Base-by-base conservation (phyloP, 2,797 vertebrate species). In the Microhierax caerulescens region DNA sequence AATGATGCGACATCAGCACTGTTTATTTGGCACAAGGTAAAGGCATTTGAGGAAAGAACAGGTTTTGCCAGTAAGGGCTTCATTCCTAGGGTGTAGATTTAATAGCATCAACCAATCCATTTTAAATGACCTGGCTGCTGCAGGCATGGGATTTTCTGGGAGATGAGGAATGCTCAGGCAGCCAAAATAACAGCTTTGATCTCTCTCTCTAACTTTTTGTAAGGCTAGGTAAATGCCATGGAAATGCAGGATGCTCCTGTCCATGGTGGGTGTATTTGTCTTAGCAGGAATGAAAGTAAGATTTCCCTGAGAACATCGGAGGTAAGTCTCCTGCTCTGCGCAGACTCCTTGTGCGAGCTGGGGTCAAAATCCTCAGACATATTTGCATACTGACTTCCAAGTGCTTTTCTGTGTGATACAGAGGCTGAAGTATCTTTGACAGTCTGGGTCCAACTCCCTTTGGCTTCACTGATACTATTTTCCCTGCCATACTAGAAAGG, bases 41-140 rank as follows among this genome's bases (percentile, higher is more conserved):
- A 51, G 37, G 69, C 72, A 32, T 96, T 59, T 87, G 83, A 61
- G 69, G 13, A 23, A 56, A 79, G 76, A 73, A 12, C 34, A 77
- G 48, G 36, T 72, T 69, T 85, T 92, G 64, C 81, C 78, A 65
- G 45, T 22, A 43, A 91, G 73, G 74, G 56, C 36, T 92, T 89
- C 16, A 0, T 77, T 97, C 69, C 75, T 85, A n/a, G n/a, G 60
- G 57, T 70, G 41, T 47, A 72, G 51, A 24, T 59, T 61, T 82
- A 85, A 65, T 79, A 56, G 60, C 88, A 51, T 74, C 73, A 50
- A 27, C 56, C 64, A 72, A 37, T 75, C 54, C n/a, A 5, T 83
- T 93, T 88, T 12, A 92, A 83, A 78, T 78, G 53, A 75, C 64
- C 75, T 74, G 87, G 72, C 54, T 92, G 57, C 74, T 4, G 22